These are phyloP conservation scores for Tenthredo mesomela DNA, from an alignment of 2,888 invertebrate species.

Conservation along the genomic window DNA sequence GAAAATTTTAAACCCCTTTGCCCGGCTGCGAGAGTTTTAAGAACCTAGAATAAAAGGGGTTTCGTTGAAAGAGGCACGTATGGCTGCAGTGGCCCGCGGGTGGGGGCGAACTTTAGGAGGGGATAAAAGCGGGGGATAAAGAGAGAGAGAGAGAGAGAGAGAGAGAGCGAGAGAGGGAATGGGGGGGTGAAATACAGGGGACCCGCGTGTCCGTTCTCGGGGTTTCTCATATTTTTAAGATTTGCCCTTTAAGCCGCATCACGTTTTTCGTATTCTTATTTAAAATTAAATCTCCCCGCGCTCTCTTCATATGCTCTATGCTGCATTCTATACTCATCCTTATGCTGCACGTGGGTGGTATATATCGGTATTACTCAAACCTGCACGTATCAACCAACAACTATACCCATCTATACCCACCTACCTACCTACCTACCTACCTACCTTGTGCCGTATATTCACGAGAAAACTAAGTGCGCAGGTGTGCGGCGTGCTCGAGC, in stretches of 20 bases:
- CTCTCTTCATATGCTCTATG: background rate
- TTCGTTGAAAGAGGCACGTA: slow-evolving; percentile 68
- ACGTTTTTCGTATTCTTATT: slow-evolving; percentile 66
- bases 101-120: slow-evolving; percentile 57
- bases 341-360: slow-evolving; percentile 57
- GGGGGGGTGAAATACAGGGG: slow-evolving; percentile 51
- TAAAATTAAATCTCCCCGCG: slow-evolving; percentile 43
- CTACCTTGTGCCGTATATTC: background rate
- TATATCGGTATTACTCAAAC: slow-evolving; percentile 42
- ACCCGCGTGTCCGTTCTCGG: slow-evolving; percentile 58
- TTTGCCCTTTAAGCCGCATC: slow-evolving; percentile 75
- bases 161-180: slow-evolving; percentile 56
- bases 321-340: slow-evolving; percentile 4
- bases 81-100: slow-evolving; percentile 48
- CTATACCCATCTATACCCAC: background rate
- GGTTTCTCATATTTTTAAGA: slow-evolving; percentile 77
- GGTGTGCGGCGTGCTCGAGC: slow-evolving; percentile 1
- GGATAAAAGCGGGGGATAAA: slow-evolving; percentile 60
- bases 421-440: background rate
- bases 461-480: slow-evolving; percentile 9
- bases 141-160: slow-evolving; percentile 57
- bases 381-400: slow-evolving; percentile 12
- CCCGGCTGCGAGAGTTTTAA: slow-evolving; percentile 69
- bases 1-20: slow-evolving; percentile 74
- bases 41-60: slow-evolving; percentile 75